phyloP scores from a whole-genome alignment of 2,888 invertebrate species.

The Thyatira batis region DNA sequence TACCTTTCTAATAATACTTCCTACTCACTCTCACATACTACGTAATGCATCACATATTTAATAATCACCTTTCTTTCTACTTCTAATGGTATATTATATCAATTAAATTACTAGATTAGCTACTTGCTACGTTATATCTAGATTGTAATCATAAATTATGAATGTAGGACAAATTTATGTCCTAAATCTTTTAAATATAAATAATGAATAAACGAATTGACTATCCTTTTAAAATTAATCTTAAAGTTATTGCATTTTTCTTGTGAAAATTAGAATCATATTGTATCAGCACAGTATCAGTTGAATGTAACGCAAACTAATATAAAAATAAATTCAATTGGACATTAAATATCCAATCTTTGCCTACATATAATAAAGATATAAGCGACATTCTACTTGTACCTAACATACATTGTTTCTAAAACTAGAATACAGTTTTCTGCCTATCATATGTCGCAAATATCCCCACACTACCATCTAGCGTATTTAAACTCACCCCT shows the following conservation, averaged over 20 bases:
- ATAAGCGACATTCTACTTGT: conserved; percentile 9
- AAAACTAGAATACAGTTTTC: conserved; percentile 12
- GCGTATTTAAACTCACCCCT: not conserved
- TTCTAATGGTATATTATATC: conserved; percentile 47
- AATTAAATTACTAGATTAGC: conserved; percentile 37
- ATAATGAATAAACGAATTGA: not conserved
- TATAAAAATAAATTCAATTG: not conserved
- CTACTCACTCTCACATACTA: conserved; percentile 55
- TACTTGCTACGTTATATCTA: conserved; percentile 35
- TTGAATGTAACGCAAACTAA: not conserved
- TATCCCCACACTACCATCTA: conserved; percentile 1
- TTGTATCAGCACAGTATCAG: not conserved
- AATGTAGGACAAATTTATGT: not conserved
- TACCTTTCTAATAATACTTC: conserved; percentile 30
- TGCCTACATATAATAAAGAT: conserved; percentile 6
- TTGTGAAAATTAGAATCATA: not conserved
- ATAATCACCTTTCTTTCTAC: conserved; percentile 63
- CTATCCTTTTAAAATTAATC: not conserved
- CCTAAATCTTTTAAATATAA: not conserved
- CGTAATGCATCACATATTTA: conserved; percentile 62
- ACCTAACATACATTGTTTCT: conserved; percentile 9
- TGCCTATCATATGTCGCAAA: conserved; percentile 8
- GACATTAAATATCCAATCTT: conserved; percentile 5
- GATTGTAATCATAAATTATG: conserved; percentile 10
- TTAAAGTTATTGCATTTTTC: not conserved